Evolutionary conservation across 2,888 invertebrate genomes (phyloP), one percentile per base, ranked within the genome.

Genomic region (Eudasyphora cyanicolor): DNA sequence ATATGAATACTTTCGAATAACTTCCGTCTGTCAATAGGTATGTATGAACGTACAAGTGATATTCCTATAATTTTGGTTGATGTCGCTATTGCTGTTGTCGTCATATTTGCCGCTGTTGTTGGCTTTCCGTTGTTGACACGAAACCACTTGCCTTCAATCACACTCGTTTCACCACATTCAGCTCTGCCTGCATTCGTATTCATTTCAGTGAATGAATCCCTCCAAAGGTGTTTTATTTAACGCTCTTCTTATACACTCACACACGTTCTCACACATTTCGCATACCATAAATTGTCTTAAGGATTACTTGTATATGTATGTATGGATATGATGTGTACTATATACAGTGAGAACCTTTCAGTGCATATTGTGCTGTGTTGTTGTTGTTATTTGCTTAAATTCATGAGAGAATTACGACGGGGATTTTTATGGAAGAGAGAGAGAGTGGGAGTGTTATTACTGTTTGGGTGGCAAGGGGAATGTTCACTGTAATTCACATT

Each of bases 81-180:
- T 19, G 57, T 57, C 27, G 57, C 27, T 21, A n/a, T 45, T 45
- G 45, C n/a, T n/a, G 4, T 32, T 8, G 4, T 32, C 32, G 5
- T 32, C 8, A n/a, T 14, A 3, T 14, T 14, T 45, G 45, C 4
- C n/a, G 45, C n/a, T 12, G 32, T 12, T 45, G 45, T 3, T 45
- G 45, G 45, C 32, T 32, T 32, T 6, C 35, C 35, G 51, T 8
- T 51, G 51, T 5, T 51, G 24, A 21, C 51, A 51, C 10, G 51
- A 51, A 51, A 8, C 57, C 57, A 24, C 57, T 24, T 57, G 8
- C 24, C 27, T 14, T 57, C 57, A 57, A 57, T 57, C 57, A 27
- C 14, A 57, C 27, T 57, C 57, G 27, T 57, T 57, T 57, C 57
- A 27, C 14, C 57, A n/a, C n/a, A n/a, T n/a, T 27, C 57, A 57